A percentile compares a stretch with the other conserved stretches of the same genome.
Conservation (phyloP, 2,888 invertebrate genomes). For the Cyrtodaria siliqua region DNA sequence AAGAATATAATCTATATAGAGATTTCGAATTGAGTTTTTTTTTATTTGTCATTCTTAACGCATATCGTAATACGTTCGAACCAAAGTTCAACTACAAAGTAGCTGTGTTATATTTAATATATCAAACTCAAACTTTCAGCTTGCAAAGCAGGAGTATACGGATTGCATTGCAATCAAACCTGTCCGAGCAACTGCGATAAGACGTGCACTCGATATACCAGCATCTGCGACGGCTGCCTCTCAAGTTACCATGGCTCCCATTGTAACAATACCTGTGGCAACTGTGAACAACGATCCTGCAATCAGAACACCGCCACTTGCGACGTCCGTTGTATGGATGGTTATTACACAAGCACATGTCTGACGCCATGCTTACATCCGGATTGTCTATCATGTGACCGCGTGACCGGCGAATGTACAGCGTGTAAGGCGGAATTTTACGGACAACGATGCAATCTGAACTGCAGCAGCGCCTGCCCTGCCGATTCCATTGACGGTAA, state of each 20-base stretch:
- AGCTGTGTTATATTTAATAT: too few relatives aligned
- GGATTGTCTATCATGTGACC: conserved; percentile 33
- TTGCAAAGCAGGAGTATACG: conserved; percentile 31
- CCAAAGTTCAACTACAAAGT: too few relatives aligned
- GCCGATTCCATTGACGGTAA: background rate
- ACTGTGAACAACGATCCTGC: conserved; percentile 32
- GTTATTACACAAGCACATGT: conserved; percentile 42
- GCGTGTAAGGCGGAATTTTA: conserved; percentile 38
- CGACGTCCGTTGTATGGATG: conserved; percentile 23
- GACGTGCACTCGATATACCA: conserved; percentile 35
- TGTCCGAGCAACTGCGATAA: conserved; percentile 28
- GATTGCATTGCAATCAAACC: conserved; percentile 25
- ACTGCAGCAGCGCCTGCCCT: conserved; percentile 43
- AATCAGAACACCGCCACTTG: conserved; percentile 39
- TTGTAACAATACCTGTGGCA: conserved; percentile 36
- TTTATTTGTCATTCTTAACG: too few relatives aligned
- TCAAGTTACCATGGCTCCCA: conserved; percentile 30
- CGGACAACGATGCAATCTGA: conserved; percentile 17
- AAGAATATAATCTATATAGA: too few relatives aligned
- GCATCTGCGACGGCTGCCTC: conserved; percentile 31
- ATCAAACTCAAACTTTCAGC: conserved; percentile 36
- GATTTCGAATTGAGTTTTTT: too few relatives aligned
- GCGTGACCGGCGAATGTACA: conserved; percentile 32
- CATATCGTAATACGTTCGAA: too few relatives aligned
- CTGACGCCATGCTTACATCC: conserved; percentile 31